Percentiles rank a stretch among this genome's conserved stretches.
These are phyloP conservation scores for Centroberyx gerrardi DNA, from an alignment of 2,797 vertebrate species.

Conservation along the genomic window DNA sequence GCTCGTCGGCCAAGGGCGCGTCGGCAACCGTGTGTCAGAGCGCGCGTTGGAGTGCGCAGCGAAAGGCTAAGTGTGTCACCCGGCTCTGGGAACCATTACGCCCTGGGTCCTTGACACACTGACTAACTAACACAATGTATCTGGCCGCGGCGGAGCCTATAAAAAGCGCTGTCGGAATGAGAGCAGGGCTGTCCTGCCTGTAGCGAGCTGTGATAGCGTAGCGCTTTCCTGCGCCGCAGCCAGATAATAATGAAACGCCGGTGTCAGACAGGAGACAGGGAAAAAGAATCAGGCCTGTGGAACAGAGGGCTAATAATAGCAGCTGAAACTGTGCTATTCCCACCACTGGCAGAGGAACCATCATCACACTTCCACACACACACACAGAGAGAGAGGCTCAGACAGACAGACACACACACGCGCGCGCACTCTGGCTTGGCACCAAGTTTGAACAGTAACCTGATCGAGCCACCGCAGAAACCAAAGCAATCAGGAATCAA, in stretches of 20 bases:
- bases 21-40: constrained; percentile 52
- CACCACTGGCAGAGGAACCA: constrained; percentile 71
- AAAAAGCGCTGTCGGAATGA: constrained; percentile 71
- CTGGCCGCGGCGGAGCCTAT: constrained; percentile 64
- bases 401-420: constrained; percentile 18
- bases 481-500: constrained; percentile 83
- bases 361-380: constrained; percentile 55
- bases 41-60: constrained; percentile 23
- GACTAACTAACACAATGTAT: constrained; percentile 62
- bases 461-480: constrained; percentile 78
- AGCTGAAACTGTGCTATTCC: constrained; percentile 76
- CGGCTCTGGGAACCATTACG: constrained; percentile 59
- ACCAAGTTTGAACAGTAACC: constrained; percentile 76
- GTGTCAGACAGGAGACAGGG: constrained; percentile 73
- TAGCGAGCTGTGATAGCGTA: constrained; percentile 54
- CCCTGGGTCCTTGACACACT: constrained; percentile 68
- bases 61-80: constrained; percentile 66
- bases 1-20: constrained; percentile 40
- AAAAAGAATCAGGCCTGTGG: constrained; percentile 68
- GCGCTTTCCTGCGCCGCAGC: constrained; percentile 55
- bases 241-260: constrained; percentile 79
- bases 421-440: constrained; percentile 54
- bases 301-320: constrained; percentile 81
- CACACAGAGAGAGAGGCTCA: constrained; percentile 16
- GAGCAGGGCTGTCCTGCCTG: constrained; percentile 56